Percentiles rank a stretch among this genome's conserved stretches.
These are phyloP conservation scores for Pituophis catenifer DNA, from an alignment of 2,113 vertebrate genomes.

Conservation along the genomic window DNA sequence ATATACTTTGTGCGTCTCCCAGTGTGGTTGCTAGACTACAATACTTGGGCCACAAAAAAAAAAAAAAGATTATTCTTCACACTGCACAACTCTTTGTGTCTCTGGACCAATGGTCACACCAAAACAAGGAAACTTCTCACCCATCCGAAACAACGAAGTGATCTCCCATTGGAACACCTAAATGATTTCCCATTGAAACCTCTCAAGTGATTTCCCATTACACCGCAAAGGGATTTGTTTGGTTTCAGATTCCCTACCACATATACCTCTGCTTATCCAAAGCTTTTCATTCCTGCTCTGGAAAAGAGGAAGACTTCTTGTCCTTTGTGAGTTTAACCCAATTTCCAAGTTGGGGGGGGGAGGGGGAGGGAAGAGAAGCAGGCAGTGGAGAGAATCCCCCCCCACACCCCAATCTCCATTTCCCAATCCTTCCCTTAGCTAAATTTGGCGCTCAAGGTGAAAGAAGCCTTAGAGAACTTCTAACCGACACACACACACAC, in stretches of 20 bases:
- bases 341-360: neutral
- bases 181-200: too few species aligned
- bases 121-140: neutral
- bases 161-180: neutral
- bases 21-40: neutral
- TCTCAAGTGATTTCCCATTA: too few species aligned
- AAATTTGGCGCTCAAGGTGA: neutral
- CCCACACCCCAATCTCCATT: neutral
- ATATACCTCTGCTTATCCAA: neutral
- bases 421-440: too few species aligned
- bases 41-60: neutral
- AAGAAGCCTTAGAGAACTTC: too few species aligned
- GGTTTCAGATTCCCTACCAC: neutral
- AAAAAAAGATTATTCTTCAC: neutral
- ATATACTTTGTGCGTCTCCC: neutral
- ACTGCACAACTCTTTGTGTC: neutral
- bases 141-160: neutral
- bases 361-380: too few species aligned
- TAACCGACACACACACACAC: neutral
- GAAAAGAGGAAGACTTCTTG: neutral
- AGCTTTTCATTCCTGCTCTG: neutral
- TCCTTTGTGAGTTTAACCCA: neutral
- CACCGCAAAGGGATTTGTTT: neutral
- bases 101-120: neutral
- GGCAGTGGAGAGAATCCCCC: neutral